Conservation (phyloP, 2,888 invertebrate species). For the Sesia apiformis region DNA sequence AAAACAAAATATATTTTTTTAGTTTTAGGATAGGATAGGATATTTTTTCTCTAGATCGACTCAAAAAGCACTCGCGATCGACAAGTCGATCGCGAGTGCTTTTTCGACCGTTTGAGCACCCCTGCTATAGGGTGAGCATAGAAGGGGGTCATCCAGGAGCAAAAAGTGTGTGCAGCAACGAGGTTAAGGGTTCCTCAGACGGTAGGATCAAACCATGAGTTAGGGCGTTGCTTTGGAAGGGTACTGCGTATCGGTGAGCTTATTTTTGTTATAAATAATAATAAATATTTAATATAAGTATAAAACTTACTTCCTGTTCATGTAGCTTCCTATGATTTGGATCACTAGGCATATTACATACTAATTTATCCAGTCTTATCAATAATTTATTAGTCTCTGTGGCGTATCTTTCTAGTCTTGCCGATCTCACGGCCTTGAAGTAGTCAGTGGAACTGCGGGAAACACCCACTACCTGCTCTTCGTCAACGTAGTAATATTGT, state of each 20-base stretch:
- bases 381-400: slow-evolving; percentile 96
- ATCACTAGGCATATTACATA: slow-evolving; percentile 85
- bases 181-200: neutral
- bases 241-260: neutral
- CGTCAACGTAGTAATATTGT: slow-evolving; percentile 35
- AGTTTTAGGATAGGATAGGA: too few species aligned
- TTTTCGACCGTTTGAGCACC: too few species aligned
- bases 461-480: slow-evolving; percentile 78
- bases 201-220: neutral
- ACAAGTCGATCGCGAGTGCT: too few species aligned
- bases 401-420: slow-evolving; percentile 87
- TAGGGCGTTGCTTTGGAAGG: too few species aligned
- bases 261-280: neutral
- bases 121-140: too few species aligned
- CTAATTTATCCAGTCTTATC: slow-evolving; percentile 92
- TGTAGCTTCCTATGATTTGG: slow-evolving; percentile 82
- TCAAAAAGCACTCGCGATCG: too few species aligned
- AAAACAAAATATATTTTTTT: too few species aligned
- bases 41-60: too few species aligned
- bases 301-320: slow-evolving; percentile 75
- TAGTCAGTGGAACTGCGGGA: slow-evolving; percentile 80
- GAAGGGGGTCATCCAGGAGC: too few species aligned
- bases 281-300: neutral
- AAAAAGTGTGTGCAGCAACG: too few species aligned
- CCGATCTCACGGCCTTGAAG: slow-evolving; percentile 80